Conservation (phyloP, 2,113 vertebrate genomes). For the Myotis yumanensis region DNA sequence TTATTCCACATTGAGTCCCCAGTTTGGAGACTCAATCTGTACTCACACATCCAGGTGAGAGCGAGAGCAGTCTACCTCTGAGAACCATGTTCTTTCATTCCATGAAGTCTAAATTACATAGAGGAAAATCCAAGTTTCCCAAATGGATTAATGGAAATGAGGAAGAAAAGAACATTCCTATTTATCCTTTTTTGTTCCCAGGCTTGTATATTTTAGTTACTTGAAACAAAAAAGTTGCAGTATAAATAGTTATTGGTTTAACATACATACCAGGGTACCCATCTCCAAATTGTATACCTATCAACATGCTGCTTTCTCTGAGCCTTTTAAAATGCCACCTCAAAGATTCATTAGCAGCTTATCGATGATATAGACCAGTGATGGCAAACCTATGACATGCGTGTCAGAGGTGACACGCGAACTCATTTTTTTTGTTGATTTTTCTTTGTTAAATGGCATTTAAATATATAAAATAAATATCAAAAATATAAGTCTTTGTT, state of each 20-base stretch:
- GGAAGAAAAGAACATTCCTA: not conserved
- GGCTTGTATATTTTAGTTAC: not conserved
- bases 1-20: not conserved
- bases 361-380: not conserved
- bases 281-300: not conserved
- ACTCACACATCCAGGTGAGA: not conserved
- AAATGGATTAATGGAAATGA: not conserved
- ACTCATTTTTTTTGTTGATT: too few relatives aligned
- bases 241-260: not conserved
- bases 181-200: not conserved
- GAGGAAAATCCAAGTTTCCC: not conserved
- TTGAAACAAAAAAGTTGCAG: not conserved
- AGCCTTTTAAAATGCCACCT: not conserved
- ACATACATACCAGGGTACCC: rapidly evolving
- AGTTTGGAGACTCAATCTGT: not conserved
- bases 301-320: not conserved
- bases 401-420: too few relatives aligned
- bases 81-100: not conserved
- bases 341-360: not conserved
- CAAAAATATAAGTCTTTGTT: too few relatives aligned
- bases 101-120: not conserved
- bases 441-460: too few relatives aligned
- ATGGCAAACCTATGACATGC: too few relatives aligned
- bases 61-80: not conserved
- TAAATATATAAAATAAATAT: too few relatives aligned